Evolutionary conservation across 2,888 invertebrate species (phyloP).

Genomic region (Trachelus tabidus): DNA sequence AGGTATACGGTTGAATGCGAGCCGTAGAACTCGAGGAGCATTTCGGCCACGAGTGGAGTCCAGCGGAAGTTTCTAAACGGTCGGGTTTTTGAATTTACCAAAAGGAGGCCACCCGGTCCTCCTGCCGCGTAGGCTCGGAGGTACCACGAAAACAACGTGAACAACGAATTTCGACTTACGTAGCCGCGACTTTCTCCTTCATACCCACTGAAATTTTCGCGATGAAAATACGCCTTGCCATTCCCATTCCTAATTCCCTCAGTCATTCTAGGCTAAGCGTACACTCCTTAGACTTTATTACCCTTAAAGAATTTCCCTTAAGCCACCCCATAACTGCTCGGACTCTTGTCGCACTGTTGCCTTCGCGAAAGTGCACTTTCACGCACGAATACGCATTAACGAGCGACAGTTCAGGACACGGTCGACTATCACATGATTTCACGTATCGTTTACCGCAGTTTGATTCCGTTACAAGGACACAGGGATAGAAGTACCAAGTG

Average conservation of each 20-base stretch:
- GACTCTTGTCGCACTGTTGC: not conserved
- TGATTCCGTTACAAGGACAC: not conserved
- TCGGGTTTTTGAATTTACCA: constrained; percentile 17
- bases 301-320: not conserved
- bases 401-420: not conserved
- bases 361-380: not conserved
- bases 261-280: too few relatives aligned
- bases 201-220: not conserved
- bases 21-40: not conserved
- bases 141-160: constrained; percentile 4
- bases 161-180: constrained; percentile 7
- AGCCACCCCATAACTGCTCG: not conserved
- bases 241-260: not conserved
- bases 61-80: constrained; percentile 3
- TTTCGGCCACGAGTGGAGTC: not conserved
- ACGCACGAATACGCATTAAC: not conserved
- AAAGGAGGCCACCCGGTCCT: constrained; percentile 6
- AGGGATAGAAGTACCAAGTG: not conserved
- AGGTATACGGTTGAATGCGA: not conserved
- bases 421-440: not conserved
- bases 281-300: not conserved
- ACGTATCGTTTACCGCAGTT: not conserved
- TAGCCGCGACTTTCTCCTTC: not conserved
- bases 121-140: constrained; percentile 17
- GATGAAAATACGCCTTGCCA: not conserved